These are phyloP conservation scores for Xestia c-nigrum DNA, from an alignment of 2,888 invertebrate species.

Conservation along the genomic window DNA sequence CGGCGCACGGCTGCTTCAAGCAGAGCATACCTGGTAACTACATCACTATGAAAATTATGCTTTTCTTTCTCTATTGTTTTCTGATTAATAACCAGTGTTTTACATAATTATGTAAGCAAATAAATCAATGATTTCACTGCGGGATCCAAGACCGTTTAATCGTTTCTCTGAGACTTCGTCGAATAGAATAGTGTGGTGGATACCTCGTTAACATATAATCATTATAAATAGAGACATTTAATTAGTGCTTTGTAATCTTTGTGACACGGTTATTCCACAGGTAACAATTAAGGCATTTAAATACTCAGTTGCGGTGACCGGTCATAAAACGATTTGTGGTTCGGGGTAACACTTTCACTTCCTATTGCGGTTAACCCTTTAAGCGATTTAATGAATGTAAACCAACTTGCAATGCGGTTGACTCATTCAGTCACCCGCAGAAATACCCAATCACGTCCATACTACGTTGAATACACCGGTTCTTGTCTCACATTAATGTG, in stretches of 20 bases:
- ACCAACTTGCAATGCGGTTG: not conserved
- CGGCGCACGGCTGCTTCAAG: conserved; percentile 98
- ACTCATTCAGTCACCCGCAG: not conserved
- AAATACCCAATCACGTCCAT: not conserved
- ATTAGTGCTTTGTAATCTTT: not conserved
- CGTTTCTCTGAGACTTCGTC: not conserved
- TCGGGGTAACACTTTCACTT: not conserved
- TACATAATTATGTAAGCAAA: no score
- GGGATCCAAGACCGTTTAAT: not conserved
- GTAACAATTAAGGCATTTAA: not conserved
- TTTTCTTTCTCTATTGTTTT: not conserved
- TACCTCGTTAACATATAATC: not conserved
- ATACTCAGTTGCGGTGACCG: not conserved
- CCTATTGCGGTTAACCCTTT: not conserved
- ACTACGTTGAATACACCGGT: no score
- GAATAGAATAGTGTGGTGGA: not conserved
- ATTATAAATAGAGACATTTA: not conserved
- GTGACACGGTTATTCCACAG: not conserved
- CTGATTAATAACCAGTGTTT: no score
- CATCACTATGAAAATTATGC: not conserved
- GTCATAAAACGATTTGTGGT: not conserved
- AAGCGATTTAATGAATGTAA: not conserved
- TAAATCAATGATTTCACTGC: not conserved
- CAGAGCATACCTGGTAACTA: conserved; percentile 95
- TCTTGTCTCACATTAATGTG: not conserved